phyloP scores from a whole-genome alignment of 2,797 vertebrate species.

The Myotis vivesi region DNA sequence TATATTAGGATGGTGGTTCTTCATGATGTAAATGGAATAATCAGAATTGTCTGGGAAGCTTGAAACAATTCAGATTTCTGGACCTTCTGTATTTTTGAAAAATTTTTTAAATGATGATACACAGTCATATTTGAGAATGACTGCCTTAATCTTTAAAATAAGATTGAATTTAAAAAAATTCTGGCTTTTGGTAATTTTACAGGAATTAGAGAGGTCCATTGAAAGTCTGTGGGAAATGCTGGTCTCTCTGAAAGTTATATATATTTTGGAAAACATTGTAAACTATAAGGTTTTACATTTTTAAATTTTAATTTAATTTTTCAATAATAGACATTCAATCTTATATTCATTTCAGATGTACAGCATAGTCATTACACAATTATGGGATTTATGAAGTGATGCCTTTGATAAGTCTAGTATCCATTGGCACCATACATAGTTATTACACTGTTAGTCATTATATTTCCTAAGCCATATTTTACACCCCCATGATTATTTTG shows the following conservation, averaged over 20 bases:
- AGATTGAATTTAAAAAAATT: not conserved
- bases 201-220: not conserved
- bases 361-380: not conserved
- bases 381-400: not conserved
- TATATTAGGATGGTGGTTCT: not conserved
- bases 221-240: not conserved
- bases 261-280: not conserved
- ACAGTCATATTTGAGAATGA: not conserved
- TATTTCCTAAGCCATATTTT: too few relatives aligned
- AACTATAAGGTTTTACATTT: not conserved
- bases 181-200: not conserved
- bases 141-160: slow-evolving; percentile 5
- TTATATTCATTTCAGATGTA: not conserved
- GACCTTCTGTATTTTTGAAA: not conserved
- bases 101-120: not conserved
- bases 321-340: not conserved
- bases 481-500: not conserved
- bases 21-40: not conserved
- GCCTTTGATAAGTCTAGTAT: not conserved
- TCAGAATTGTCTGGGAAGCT: not conserved
- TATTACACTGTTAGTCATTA: not conserved
- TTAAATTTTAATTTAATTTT: not conserved
- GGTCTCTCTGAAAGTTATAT: not conserved
- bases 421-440: not conserved
- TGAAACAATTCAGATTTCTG: not conserved